Base-by-base conservation (phyloP, 2,888 invertebrate genomes). In the Linnaemya tessellans region DNA sequence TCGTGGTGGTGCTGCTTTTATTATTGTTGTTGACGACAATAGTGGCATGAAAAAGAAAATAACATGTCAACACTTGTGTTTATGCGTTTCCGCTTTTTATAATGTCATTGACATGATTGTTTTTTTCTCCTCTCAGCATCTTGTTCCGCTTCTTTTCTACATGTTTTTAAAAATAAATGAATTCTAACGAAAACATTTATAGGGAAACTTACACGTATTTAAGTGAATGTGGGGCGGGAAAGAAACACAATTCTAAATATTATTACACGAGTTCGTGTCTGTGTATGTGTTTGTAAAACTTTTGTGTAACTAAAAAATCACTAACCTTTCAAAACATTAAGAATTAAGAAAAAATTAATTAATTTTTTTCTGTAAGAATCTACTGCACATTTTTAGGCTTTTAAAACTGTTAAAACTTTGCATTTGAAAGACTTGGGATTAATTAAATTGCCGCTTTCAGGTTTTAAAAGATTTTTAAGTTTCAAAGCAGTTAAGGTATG, bases 61-160 rank as follows among this genome's bases (percentile, higher is more conserved):
- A 82, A 88, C 89, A 89, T 89, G 90, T 90, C 91, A 91, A 90
- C 90, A 90, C 90, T 90, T 91, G 90, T 91, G 89, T 90, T 90
- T 91, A 90, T 90, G 90, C 89, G 91, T 91, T 90, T 90, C 90
- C 90, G 90, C 91, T 90, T 90, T 90, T 90, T 91, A 88, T 89
- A 90, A 90, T 85, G 90, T 90, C 90, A 91, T 90, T 91, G 91
- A 90, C 90, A 90, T 89, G 89, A 89, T 90, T 89, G 86, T 49
- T 60, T 78, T 25, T n/a, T 49, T 46, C n/a, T 25, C 22, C 0
- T 46, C 1, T 8, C 43, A n/a, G 8, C 51, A 13, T 35, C 38
- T 71, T 65, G 51, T 80, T 71, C 38, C 22, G 71, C 71, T 65
- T 35, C 49, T 73, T 80, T 73, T 41, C 15, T 60, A 30, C 79